phyloP scores from a whole-genome alignment of 2,113 vertebrate genomes.

The Paralichthys olivaceus region DNA sequence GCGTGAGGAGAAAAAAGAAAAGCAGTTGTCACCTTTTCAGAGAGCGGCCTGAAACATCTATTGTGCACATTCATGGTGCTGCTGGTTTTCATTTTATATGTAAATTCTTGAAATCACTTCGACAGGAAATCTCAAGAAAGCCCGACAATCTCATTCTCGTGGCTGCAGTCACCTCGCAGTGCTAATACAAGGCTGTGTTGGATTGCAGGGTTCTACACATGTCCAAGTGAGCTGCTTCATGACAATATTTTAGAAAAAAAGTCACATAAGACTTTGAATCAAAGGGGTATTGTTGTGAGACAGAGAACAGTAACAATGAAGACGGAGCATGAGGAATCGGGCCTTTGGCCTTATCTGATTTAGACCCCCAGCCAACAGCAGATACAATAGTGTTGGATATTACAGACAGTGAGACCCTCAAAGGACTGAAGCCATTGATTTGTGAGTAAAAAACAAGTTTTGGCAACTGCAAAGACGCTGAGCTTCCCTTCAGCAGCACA shows the following conservation, averaged over 20 bases:
- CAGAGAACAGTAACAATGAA: background rate
- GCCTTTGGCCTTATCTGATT: constrained; percentile 45
- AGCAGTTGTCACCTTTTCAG: constrained; percentile 5
- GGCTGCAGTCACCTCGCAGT: background rate
- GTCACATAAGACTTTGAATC: background rate
- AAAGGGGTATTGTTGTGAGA: constrained; percentile 16
- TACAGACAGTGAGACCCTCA: constrained; percentile 37
- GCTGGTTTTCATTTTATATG: constrained; percentile 48
- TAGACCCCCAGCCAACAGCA: constrained; percentile 32
- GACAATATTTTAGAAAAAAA: constrained; percentile 1
- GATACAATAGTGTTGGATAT: constrained; percentile 31
- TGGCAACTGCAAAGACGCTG: constrained; percentile 19
- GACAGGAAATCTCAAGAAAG: constrained; percentile 28
- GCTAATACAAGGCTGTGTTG: background rate
- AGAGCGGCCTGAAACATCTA: constrained; percentile 25
- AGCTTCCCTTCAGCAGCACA: constrained; percentile 21
- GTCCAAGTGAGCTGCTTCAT: background rate
- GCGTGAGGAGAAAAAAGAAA: background rate
- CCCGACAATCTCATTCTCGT: background rate
- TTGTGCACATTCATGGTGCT: constrained; percentile 8
- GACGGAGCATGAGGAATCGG: constrained; percentile 9
- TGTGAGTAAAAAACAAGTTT: constrained; percentile 31
- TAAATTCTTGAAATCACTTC: constrained; percentile 34
- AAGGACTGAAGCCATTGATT: constrained; percentile 31
- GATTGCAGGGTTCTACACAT: background rate